Percentiles rank a stretch among this genome's conserved stretches.
These are phyloP conservation scores for Tryphoninae sp. DNA, from an alignment of 2,888 invertebrate species.

Conservation along the genomic window DNA sequence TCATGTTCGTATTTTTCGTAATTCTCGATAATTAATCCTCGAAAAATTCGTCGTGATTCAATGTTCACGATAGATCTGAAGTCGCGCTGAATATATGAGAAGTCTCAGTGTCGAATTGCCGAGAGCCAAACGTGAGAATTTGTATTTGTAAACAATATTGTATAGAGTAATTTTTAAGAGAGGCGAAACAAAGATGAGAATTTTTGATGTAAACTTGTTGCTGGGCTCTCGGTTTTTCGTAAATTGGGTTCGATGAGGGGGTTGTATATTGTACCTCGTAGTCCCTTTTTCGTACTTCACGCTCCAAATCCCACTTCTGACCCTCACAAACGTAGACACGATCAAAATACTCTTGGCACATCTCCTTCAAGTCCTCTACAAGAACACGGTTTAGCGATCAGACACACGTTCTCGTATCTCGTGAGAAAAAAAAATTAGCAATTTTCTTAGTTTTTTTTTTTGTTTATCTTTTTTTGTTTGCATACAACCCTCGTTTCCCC, in stretches of 20 bases:
- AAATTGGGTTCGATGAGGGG: constrained; percentile 63
- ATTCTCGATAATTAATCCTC: constrained; percentile 53
- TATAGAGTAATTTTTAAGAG: constrained; percentile 25
- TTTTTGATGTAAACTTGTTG: constrained; percentile 32
- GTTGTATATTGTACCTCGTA: constrained; percentile 91
- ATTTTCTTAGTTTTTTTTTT: constrained; percentile 19
- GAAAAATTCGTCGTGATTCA: constrained; percentile 28
- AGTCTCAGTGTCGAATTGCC: constrained; percentile 45
- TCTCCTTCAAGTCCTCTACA: constrained; percentile 94
- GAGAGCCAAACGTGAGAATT: constrained; percentile 53
- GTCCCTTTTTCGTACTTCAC: constrained; percentile 99
- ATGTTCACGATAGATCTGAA: constrained; percentile 24
- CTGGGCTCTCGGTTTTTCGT: constrained; percentile 62
- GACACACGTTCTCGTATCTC: constrained; percentile 56
- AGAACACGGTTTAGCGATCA: constrained; percentile 77
- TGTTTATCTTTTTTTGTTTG: constrained; percentile 48
- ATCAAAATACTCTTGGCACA: constrained; percentile 97
- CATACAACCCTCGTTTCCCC: constrained; percentile 60
- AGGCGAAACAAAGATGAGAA: constrained; percentile 53
- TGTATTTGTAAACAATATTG: constrained; percentile 3
- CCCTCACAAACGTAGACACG: constrained; percentile 99
- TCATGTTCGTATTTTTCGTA: constrained; percentile 38
- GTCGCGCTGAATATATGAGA: constrained; percentile 39
- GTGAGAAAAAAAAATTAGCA: constrained; percentile 22
- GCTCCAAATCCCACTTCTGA: constrained; percentile 99